These are phyloP conservation scores for Trissoscelio sp. DNA, from an alignment of 2,888 invertebrate species.

Conservation along the genomic window DNA sequence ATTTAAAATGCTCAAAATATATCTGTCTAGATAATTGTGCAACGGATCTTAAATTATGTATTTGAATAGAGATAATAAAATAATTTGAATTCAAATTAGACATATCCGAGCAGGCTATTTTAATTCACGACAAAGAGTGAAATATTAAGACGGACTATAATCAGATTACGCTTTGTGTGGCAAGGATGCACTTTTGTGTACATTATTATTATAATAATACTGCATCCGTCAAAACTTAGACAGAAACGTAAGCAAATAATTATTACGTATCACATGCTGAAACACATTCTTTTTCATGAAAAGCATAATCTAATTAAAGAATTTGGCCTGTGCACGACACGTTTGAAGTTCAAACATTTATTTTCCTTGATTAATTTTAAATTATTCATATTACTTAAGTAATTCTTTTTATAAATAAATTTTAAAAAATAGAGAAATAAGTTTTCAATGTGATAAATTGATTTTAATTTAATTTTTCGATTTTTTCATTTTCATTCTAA, in stretches of 20 bases:
- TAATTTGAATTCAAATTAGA: no score
- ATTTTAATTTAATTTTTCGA: no score
- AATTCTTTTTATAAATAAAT: not conserved
- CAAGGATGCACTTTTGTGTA: constrained; percentile 1
- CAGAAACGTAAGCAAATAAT: constrained; percentile 36
- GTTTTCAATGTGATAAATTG: no score
- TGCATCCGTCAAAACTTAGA: constrained; percentile 31
- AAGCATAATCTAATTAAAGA: constrained; percentile 18
- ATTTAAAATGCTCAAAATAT: no score
- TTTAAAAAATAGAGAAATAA: no score
- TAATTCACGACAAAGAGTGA: constrained; percentile 7
- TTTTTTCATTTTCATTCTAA: no score
- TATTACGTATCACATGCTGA: constrained; percentile 17
- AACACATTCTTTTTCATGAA: constrained; percentile 48
- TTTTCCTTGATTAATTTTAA: constrained; percentile 2
- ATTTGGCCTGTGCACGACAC: not conserved
- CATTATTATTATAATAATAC: constrained; percentile 27
- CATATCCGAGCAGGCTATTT: no score
- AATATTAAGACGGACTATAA: constrained; percentile 18
- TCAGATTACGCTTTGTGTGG: constrained; percentile 19
- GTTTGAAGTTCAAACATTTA: not conserved
- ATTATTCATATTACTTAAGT: not conserved
- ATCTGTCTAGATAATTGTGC: no score
- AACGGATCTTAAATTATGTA: no score
- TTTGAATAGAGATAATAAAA: no score